These are phyloP conservation scores for Bathynomus jamesi DNA, from an alignment of 1,140 invertebrate species.

Conservation along the genomic window DNA sequence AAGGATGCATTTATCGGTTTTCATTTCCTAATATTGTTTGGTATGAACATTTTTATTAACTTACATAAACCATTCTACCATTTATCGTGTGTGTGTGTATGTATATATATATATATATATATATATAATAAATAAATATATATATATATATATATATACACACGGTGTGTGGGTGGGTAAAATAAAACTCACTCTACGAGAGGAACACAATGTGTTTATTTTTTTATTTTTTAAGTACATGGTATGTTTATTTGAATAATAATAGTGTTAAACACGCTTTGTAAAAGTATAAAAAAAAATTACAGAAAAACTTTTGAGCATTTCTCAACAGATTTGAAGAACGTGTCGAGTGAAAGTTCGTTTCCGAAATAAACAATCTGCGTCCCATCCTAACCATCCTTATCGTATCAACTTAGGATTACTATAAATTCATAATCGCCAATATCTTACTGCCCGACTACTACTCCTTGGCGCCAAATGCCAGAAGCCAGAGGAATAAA, in stretches of 20 bases:
- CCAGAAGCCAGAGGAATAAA: too few species aligned
- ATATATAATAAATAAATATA: too few species aligned
- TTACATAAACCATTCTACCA: too few species aligned
- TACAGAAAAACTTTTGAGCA: background rate
- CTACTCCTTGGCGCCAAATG: background rate
- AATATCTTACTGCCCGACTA: background rate
- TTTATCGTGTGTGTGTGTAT: too few species aligned
- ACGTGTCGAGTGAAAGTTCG: too few species aligned
- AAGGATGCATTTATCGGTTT: too few species aligned
- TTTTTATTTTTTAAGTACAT: background rate
- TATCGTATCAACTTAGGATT: background rate
- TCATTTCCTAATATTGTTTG: too few species aligned
- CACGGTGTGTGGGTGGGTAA: too few species aligned
- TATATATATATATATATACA: too few species aligned
- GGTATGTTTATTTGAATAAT: background rate
- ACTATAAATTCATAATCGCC: background rate
- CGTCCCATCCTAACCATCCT: background rate
- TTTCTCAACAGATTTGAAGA: background rate
- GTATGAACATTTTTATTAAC: too few species aligned
- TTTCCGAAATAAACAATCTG: background rate
- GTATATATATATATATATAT: too few species aligned
- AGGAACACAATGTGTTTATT: background rate
- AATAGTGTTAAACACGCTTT: background rate
- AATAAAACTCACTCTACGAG: too few species aligned
- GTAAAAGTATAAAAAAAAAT: background rate